Evolutionary conservation across 2,113 vertebrate genomes (phyloP), one percentile per base, ranked within the genome.

Genomic region (Ardeotis arabs): DNA sequence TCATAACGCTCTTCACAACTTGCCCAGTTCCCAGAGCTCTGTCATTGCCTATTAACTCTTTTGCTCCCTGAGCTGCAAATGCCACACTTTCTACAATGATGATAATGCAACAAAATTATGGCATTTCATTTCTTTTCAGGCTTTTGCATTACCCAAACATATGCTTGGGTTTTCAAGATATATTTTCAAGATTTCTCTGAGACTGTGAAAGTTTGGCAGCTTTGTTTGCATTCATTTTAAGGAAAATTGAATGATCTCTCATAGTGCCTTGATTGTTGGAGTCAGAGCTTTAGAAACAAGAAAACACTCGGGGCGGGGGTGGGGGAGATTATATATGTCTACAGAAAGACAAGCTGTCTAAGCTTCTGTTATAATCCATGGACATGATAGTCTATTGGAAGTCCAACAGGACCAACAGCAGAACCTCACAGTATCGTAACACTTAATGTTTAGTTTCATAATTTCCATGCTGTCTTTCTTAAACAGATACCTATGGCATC

Each of bases 31-130:
- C 39, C 66, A 81, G 66, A 60, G 27, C 55, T 92, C 77, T 78
- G 45, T 72, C 69, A 52, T 22, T 95, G 19, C 37, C 19, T 50
- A 6, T 90, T 93, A 95, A 95, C 79, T 87, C 56, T 77, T 91
- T 37, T 1, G 2, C 4, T 78, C 7, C 89, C 62, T 79, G 29
- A 84, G 20, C 35, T 82, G 35, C 21, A 72, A 81, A 47, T 0
- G 0, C 19, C 14, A 13, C 22, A 6, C 19, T 77, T 83, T 63
- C 37, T 70, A 7, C 33, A 49, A 10, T 28, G 31, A 16, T 15
- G 50, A 44, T 28, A 56, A 64, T 5, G 25, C 4, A 72, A 44
- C 27, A 76, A 56, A 62, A 56, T 44, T 10, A 50, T 3, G 13
- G n/a, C 16, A 69, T 66, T 82, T 82, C 13, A 35, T 89, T 10